phyloP scores from a whole-genome alignment of 1,140 invertebrate genomes.

The Psilanteris sp. region DNA sequence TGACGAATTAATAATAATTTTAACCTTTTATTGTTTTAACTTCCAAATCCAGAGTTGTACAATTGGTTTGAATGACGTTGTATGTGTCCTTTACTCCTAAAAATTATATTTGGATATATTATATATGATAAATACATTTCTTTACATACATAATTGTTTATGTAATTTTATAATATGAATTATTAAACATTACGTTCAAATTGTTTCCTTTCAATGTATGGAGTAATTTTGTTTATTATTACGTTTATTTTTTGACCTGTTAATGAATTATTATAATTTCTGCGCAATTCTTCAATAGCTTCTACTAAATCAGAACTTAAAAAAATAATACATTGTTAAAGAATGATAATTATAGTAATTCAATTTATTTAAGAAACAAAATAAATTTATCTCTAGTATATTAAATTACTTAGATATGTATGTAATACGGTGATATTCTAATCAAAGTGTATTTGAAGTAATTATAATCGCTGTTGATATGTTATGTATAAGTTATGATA shows the following conservation, averaged over 20 bases:
- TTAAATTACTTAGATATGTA: too few species aligned
- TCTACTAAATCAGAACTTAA: constrained; percentile 17
- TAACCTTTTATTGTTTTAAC: neutral
- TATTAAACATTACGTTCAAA: constrained; percentile 8
- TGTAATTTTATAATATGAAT: too few species aligned
- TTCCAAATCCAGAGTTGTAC: neutral
- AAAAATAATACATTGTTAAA: too few species aligned
- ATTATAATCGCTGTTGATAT: too few species aligned
- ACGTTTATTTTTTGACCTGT: neutral
- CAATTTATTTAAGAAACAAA: too few species aligned
- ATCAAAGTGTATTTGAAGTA: too few species aligned
- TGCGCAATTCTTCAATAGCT: constrained; percentile 7
- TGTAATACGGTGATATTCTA: too few species aligned
- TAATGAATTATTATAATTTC: constrained; percentile 15
- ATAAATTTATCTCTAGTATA: too few species aligned
- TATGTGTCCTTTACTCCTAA: constrained; percentile 16
- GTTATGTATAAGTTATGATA: too few species aligned
- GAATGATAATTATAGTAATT: too few species aligned
- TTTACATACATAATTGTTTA: neutral
- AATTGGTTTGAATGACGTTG: neutral
- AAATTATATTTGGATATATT: neutral
- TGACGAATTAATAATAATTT: neutral
- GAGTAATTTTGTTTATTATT: constrained; percentile 9
- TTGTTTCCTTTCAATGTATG: constrained; percentile 11
- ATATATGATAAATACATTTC: neutral